A percentile compares a stretch with the other conserved stretches of the same genome.
These are phyloP conservation scores for Grammomys surdaster DNA, from an alignment of 2,113 vertebrate species.

Conservation along the genomic window DNA sequence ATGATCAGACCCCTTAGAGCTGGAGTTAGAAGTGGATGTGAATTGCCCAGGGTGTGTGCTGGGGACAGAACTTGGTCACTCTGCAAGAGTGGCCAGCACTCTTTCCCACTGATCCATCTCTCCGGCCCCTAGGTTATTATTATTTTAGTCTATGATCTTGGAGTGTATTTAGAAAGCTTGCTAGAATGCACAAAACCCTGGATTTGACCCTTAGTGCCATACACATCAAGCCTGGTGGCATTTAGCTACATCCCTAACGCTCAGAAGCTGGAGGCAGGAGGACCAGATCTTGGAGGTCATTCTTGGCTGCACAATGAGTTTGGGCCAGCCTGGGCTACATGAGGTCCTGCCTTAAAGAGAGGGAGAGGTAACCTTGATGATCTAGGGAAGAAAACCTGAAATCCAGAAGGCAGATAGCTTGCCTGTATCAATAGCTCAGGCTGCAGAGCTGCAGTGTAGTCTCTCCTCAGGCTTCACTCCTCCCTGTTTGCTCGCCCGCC, in stretches of 20 bases:
- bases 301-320: neutral
- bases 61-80: neutral
- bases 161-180: neutral
- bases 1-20: neutral
- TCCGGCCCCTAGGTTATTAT: neutral
- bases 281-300: neutral
- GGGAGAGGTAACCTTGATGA: neutral
- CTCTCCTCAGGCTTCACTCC: neutral
- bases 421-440: neutral
- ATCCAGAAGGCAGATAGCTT: neutral
- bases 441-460: neutral
- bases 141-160: neutral
- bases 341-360: neutral
- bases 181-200: neutral
- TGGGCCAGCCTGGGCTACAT: no score
- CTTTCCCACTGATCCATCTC: neutral
- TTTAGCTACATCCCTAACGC: no score
- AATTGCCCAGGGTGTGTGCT: neutral
- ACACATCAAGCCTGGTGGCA: neutral
- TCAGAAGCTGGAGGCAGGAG: neutral
- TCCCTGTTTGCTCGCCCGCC: neutral
- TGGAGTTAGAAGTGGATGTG: neutral
- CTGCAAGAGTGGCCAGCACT: neutral
- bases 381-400: neutral
- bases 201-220: neutral